These are phyloP conservation scores for Ammospiza maritima DNA, from an alignment of 2,797 vertebrate species.

Conservation along the genomic window DNA sequence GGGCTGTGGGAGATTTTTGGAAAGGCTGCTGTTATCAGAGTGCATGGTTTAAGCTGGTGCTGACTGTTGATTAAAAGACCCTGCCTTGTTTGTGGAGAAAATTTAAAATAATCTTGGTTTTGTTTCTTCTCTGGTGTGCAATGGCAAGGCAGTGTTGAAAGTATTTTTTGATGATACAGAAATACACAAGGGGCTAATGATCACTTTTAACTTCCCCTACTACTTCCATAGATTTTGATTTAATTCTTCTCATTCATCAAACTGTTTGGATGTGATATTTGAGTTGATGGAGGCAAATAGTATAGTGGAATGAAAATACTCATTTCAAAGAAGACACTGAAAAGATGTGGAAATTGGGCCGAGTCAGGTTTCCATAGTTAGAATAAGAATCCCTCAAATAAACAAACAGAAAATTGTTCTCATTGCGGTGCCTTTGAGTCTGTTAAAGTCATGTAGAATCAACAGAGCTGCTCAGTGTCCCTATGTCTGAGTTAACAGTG, in stretches of 20 bases:
- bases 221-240: constrained; percentile 13
- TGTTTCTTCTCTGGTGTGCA: neutral
- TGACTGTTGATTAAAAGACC: neutral
- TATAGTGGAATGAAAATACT: neutral
- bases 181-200: neutral
- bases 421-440: constrained; percentile 10
- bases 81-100: neutral
- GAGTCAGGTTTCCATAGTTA: constrained; percentile 29
- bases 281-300: neutral
- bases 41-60: neutral
- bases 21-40: neutral
- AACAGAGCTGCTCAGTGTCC: neutral
- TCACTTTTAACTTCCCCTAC: neutral
- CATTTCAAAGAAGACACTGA: constrained; percentile 45
- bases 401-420: constrained; percentile 56
- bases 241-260: constrained; percentile 16
- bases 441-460: constrained; percentile 45
- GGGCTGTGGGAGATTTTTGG: neutral
- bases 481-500: neutral
- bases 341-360: constrained; percentile 54
- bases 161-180: neutral
- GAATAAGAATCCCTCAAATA: constrained; percentile 52
- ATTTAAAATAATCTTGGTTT: neutral
- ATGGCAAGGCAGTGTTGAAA: neutral
- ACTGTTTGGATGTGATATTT: neutral